Conservation (phyloP, 2,888 invertebrate species). For the Ashinkailepas kermadecensis region DNA sequence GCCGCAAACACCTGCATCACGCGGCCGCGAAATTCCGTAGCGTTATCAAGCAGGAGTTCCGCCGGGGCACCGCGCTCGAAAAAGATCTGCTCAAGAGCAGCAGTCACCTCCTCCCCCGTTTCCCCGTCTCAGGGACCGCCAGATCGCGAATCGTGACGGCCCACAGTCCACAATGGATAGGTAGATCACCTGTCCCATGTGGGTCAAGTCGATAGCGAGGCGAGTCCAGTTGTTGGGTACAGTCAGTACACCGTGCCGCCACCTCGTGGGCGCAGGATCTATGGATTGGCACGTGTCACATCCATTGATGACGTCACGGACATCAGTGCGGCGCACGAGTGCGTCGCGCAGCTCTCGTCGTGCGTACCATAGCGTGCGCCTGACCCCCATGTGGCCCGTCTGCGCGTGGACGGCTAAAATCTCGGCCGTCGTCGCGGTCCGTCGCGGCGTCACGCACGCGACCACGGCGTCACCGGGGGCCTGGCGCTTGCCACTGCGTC, state of each 20-base stretch:
- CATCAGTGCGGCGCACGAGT: not conserved
- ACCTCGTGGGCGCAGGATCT: too few relatives aligned
- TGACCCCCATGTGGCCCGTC: not conserved
- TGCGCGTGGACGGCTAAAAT: constrained; percentile 26
- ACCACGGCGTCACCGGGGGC: constrained; percentile 27
- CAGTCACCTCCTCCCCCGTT: not conserved
- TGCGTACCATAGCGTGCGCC: not conserved
- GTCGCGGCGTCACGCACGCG: too few relatives aligned
- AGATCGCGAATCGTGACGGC: not conserved
- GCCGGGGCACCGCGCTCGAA: not conserved
- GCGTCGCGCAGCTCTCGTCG: too few relatives aligned
- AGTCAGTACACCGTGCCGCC: not conserved
- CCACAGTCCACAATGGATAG: not conserved
- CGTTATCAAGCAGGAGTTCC: not conserved
- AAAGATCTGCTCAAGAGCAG: not conserved
- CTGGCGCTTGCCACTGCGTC: constrained; percentile 16
- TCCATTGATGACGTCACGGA: not conserved
- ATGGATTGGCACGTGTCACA: not conserved
- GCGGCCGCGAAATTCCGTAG: not conserved
- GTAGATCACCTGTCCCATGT: not conserved
- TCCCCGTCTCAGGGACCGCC: not conserved
- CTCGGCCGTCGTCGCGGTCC: constrained; percentile 26
- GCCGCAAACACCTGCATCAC: not conserved
- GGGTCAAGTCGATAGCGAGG: not conserved
- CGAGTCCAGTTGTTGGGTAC: not conserved